Base-by-base conservation (phyloP, 1,140 invertebrate genomes). In the Philopotamus ludificatus region DNA sequence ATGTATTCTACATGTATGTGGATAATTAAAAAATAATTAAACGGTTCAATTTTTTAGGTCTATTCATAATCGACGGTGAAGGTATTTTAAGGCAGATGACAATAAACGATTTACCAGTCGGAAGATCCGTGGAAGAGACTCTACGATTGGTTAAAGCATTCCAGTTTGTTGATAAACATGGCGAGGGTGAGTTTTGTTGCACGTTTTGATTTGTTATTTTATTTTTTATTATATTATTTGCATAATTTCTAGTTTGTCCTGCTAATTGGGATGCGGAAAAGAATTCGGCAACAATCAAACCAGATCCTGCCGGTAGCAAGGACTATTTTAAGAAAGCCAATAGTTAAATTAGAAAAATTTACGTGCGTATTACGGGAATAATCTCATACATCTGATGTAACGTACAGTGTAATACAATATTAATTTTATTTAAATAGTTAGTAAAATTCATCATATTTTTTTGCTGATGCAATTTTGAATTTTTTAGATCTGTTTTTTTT, bases 91-190 rank as follows among this genome's bases (percentile, higher is more conserved):
- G 89, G 59, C 90, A 94, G 75, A 86, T 90, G 77, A 95, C 89
- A 42, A 82, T 89, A 44, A 96, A 89, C 72, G 95, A 98, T 81
- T 81, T 97, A 70, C 94, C 94, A 0, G 92, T 98, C 15, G 95
- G 95, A 1, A 84, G 95, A 65, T 94, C 90, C 42, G 94, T 98
- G 1, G 93, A 97, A 70, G 95, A 98, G 79, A 89, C 90, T 0
- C 73, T 97, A 9, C 83, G 95, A 65, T 79, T 97, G 9, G 87
- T 98, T 21, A 92, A 95, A 76, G 95, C 95, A 41, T 92, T 97
- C 76, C 91, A 95, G 74, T 97, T 94, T 82, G 86, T 92, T 47
- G 95, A 97, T 67, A 87, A 95, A 75, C 89, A 97, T 75, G 95
- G 95, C 61, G 94, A 97, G 87, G 89, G 87, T 87, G 78, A 57